These are phyloP conservation scores for Chitala chitala DNA, from an alignment of 2,113 vertebrate genomes.

Conservation along the genomic window DNA sequence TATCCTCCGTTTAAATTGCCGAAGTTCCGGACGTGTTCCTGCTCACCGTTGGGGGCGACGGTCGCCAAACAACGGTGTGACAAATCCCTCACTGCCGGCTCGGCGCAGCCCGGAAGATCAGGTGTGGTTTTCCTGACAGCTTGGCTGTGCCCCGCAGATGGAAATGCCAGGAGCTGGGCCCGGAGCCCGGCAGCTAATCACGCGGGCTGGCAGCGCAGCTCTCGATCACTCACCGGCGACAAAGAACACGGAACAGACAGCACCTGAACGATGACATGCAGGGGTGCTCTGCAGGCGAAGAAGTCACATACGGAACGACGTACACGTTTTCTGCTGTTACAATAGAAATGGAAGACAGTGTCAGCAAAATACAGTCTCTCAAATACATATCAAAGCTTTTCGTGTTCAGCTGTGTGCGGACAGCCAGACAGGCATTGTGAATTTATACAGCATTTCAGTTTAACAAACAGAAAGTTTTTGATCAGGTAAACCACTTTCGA, in stretches of 20 bases:
- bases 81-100: not conserved
- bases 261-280: not conserved
- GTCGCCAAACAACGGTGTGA: not conserved
- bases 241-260: not conserved
- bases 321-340: too few species aligned
- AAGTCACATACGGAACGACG: not conserved
- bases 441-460: not conserved
- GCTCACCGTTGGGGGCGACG: not conserved
- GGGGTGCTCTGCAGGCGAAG: not conserved
- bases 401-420: too few species aligned
- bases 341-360: not conserved
- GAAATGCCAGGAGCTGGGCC: conserved; percentile 12
- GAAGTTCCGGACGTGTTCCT: too few species aligned
- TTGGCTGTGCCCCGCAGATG: conserved; percentile 1
- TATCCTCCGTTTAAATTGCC: not conserved
- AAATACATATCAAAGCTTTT: not conserved
- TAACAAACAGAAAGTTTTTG: too few species aligned
- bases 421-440: too few species aligned
- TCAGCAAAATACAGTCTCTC: not conserved
- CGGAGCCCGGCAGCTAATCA: conserved; percentile 5
- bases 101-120: not conserved
- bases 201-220: not conserved
- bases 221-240: not conserved
- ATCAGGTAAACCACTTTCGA: too few species aligned
- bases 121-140: conserved; percentile 13